A percentile compares a stretch with the other conserved stretches of the same genome.
phyloP scores from a whole-genome alignment of 2,113 vertebrate genomes.

The Periophthalmus modestus region DNA sequence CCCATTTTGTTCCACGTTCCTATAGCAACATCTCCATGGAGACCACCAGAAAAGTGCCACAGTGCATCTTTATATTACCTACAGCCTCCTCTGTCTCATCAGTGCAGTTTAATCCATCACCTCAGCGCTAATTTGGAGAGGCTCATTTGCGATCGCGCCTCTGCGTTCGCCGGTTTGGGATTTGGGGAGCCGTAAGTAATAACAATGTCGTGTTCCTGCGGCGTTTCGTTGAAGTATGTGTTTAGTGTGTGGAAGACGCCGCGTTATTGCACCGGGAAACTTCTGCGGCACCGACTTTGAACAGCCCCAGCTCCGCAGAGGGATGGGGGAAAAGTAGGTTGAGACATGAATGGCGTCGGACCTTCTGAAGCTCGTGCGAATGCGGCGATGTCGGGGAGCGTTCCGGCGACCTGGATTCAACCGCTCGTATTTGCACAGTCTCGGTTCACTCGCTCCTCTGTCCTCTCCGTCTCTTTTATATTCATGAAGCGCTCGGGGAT shows the following conservation, averaged over 20 bases:
- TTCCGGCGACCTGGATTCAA: slow-evolving; percentile 63
- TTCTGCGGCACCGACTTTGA: slow-evolving; percentile 30
- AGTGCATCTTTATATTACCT: slow-evolving; percentile 4
- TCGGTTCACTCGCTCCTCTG: slow-evolving; percentile 32
- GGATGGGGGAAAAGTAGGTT: slow-evolving; percentile 71
- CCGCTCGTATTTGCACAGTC: slow-evolving; percentile 10
- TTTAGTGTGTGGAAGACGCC: slow-evolving; percentile 59
- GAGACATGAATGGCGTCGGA: slow-evolving; percentile 69
- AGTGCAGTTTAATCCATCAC: slow-evolving; percentile 43
- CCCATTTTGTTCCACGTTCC: no score
- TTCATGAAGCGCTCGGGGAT: slow-evolving; percentile 23
- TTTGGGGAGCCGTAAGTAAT: slow-evolving; percentile 65
- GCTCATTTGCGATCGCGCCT: slow-evolving; percentile 28
- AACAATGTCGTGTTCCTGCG: slow-evolving; percentile 56
- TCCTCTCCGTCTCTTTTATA: slow-evolving; percentile 18
- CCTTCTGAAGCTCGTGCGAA: slow-evolving; percentile 40
- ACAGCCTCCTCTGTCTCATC: slow-evolving; percentile 30
- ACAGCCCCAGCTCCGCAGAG: slow-evolving; percentile 60
- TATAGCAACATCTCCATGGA: no score
- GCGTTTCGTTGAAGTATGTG: slow-evolving; percentile 54
- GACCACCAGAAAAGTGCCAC: not conserved
- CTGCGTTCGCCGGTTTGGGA: slow-evolving; percentile 49
- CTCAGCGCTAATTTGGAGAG: slow-evolving; percentile 35
- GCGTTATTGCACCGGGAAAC: slow-evolving; percentile 53
- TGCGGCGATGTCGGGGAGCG: slow-evolving; percentile 9